Conservation (phyloP, 2,888 invertebrate genomes). For the Phyto melanocephala region DNA sequence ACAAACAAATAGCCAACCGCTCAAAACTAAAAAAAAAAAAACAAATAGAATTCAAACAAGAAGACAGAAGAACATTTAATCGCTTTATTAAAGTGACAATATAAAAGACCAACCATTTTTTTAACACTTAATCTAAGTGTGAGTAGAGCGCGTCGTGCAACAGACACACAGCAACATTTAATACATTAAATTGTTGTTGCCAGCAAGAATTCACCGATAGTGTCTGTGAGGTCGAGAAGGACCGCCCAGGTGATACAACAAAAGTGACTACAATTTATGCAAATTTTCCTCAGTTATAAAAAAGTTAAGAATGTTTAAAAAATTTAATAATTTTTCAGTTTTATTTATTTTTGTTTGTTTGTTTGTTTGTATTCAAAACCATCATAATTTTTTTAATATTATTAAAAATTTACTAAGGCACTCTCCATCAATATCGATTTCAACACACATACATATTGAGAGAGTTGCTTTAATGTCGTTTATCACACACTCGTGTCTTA, state of each 20-base stretch:
- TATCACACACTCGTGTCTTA: slow-evolving; percentile 27
- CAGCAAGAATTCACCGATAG: background rate
- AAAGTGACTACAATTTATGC: slow-evolving; percentile 40
- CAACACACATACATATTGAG: background rate
- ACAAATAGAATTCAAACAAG: too few relatives aligned
- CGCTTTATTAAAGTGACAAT: slow-evolving; percentile 39
- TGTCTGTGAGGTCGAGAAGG: slow-evolving; percentile 19
- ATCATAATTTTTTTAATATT: slow-evolving; percentile 24
- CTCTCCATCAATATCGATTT: slow-evolving; percentile 39
- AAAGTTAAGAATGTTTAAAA: slow-evolving; percentile 27
- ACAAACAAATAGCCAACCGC: background rate
- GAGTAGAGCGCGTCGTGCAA: background rate
- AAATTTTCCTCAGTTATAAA: slow-evolving; percentile 11
- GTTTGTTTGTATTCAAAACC: too few relatives aligned
- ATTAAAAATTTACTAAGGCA: slow-evolving; percentile 10
- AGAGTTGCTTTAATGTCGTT: slow-evolving; percentile 22
- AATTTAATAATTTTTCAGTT: slow-evolving; percentile 38
- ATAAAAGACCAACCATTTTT: slow-evolving; percentile 18
- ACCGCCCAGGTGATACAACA: slow-evolving; percentile 36
- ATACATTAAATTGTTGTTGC: background rate
- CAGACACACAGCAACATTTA: background rate
- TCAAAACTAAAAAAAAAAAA: background rate
- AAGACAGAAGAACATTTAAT: slow-evolving; percentile 4
- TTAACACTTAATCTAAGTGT: slow-evolving; percentile 37
- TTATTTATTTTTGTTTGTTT: too few relatives aligned